A percentile compares a stretch with the other conserved stretches of the same genome.
Conservation (phyloP, 1,140 invertebrate genomes). For the Drosophila bocki region DNA sequence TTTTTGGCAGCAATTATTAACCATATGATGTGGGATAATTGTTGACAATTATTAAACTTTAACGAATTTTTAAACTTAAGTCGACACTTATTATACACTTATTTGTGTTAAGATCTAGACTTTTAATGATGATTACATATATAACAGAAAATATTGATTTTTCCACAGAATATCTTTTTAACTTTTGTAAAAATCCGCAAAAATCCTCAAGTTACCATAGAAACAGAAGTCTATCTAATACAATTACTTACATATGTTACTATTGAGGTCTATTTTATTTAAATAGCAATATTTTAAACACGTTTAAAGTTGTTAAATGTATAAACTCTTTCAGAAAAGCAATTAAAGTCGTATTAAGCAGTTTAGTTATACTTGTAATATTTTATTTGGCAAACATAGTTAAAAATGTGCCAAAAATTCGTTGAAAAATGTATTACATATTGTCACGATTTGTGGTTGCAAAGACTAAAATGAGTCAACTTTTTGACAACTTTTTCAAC, state of each 20-base stretch:
- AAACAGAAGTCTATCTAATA: background rate
- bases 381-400: background rate
- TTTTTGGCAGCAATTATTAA: background rate
- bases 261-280: background rate
- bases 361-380: background rate
- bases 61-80: background rate
- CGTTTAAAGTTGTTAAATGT: background rate
- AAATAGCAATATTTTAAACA: background rate
- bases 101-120: background rate
- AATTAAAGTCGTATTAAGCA: background rate
- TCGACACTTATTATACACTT: background rate
- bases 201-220: background rate
- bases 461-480: background rate
- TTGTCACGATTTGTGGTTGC: background rate
- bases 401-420: conserved; percentile 1
- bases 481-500: background rate
- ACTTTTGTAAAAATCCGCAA: background rate
- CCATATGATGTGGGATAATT: too few species aligned
- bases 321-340: background rate
- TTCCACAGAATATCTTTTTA: too few species aligned
- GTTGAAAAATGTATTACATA: background rate
- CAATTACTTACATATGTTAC: background rate
- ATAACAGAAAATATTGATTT: too few species aligned
- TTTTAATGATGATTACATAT: background rate
- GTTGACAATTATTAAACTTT: background rate